Base-by-base conservation (phyloP, 2,797 vertebrate genomes). In the Streptopelia turtur region DNA sequence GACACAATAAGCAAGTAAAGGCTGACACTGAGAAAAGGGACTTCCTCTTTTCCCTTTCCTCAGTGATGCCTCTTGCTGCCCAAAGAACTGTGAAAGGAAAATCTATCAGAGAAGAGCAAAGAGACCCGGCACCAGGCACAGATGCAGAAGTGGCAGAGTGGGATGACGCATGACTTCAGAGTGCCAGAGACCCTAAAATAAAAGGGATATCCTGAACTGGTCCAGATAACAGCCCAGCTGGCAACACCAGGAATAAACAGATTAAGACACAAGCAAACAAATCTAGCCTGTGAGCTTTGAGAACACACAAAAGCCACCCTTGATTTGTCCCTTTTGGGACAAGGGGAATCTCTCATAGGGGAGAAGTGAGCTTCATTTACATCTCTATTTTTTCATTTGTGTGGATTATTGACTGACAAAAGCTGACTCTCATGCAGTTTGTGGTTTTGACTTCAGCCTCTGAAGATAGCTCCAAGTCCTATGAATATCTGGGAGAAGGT, bases 311-410 rank as follows among this genome's bases (percentile, higher is more conserved):
- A 81, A 50, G 1, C 6, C 63, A 33, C 17, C 5, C 27, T 79
- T 3, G 0, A 3, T 76, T 30, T 78, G 33, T 43, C 16, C 15
- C 23, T 88, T 57, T 35, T 53, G 70, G 63, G 55, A 63, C 27
- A 57, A 71, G 52, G 25, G n/a, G 43, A 75, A 78, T 39, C n/a
- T 82, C 30, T 82, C 20, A 31, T 5, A 59, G 25, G 14, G 30
- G 8, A 89, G 41, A 83, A 88, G 45, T 47, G 57, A 28, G n/a
- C 17, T 82, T 2, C 30, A 79, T 92, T 89, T 92, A 66, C 52
- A 63, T 63, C 59, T 87, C 93, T 52, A 63, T 90, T 92, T 93
- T 63, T 45, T 87, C 64, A 66, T 92, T 74, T 93, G 45, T 50
- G 56, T 74, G 23, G 61, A 45, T 77, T 61, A 89, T 82, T 89